Conservation (phyloP, 2,888 invertebrate species). For the Drosophila cognata region DNA sequence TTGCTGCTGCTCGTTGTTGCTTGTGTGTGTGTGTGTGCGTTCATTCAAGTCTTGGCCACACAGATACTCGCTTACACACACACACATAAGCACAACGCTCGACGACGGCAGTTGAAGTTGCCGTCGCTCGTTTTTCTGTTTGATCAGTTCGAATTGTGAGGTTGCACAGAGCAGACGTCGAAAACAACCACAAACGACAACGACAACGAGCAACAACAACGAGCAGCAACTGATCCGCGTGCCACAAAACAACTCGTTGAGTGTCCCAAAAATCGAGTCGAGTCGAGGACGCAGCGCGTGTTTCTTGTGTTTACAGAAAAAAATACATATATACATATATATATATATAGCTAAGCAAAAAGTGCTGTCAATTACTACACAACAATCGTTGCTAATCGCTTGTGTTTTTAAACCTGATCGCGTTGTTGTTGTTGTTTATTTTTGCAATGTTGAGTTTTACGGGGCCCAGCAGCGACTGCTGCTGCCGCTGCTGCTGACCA, state of each 20-base stretch:
- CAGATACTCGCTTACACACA: conserved; percentile 39
- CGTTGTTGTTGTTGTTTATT: conserved; percentile 7
- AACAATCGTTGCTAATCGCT: conserved; percentile 7
- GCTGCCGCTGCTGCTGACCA: conserved; percentile 35
- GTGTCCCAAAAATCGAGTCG: conserved; percentile 9
- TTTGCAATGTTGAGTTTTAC: conserved; percentile 28
- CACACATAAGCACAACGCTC: conserved; percentile 17
- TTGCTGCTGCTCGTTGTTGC: conserved; percentile 5
- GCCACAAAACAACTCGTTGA: conserved; percentile 31
- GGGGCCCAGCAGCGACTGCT: conserved; percentile 20
- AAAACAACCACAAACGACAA: conserved; percentile 7
- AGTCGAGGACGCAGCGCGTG: conserved; percentile 29
- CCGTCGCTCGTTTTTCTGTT: conserved; percentile 74
- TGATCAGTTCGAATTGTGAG: conserved; percentile 85
- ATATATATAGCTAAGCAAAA: neutral
- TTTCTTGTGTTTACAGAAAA: conserved; percentile 20
- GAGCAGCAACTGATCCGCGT: conserved; percentile 23
- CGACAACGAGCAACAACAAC: conserved; percentile 9
- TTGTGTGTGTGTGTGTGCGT: conserved; percentile 27
- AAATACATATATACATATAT: neutral
- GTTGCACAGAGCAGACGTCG: conserved; percentile 77
- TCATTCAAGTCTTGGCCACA: conserved; percentile 60
- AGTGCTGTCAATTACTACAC: conserved; percentile 15
- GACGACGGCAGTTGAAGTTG: conserved; percentile 39
- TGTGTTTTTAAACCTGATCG: conserved; percentile 41